phyloP scores from a whole-genome alignment of 2,113 vertebrate genomes.

The Eulacestoma nigropectus region DNA sequence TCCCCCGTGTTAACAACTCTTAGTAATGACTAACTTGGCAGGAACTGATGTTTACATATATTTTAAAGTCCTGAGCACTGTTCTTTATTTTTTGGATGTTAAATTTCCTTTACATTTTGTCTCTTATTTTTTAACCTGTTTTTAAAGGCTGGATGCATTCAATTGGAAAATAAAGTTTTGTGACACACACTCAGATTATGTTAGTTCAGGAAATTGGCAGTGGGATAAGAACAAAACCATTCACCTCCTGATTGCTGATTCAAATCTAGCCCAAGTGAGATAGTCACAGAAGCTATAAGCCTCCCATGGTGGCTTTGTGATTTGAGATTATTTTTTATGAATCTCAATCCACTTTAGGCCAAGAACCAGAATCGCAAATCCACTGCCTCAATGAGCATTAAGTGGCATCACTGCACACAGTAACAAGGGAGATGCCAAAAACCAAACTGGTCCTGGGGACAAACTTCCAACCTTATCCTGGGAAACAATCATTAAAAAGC shows the following conservation, averaged over 20 bases:
- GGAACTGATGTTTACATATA: conserved; percentile 44
- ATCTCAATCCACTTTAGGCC: conserved; percentile 32
- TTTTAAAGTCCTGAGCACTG: conserved; percentile 37
- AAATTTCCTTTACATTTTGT: conserved; percentile 39
- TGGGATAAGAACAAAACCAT: conserved; percentile 48
- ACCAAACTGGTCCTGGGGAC: not conserved
- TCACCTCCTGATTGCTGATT: conserved; percentile 50
- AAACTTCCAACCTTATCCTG: not conserved
- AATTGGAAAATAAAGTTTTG: conserved; percentile 48
- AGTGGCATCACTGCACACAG: not conserved
- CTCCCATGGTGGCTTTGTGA: conserved; percentile 41
- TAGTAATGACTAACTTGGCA: conserved; percentile 58
- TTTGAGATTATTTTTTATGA: conserved; percentile 54
- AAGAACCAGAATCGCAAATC: conserved; percentile 26
- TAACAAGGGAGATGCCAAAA: not conserved
- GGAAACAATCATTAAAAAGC: not conserved
- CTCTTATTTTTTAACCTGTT: conserved; percentile 17
- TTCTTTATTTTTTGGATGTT: conserved; percentile 24
- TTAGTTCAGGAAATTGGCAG: conserved; percentile 46
- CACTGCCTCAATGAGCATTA: conserved; percentile 39
- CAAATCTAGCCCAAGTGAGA: conserved; percentile 51
- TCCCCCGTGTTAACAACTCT: conserved; percentile 43
- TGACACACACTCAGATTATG: not conserved
- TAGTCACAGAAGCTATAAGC: conserved; percentile 27
- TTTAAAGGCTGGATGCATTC: conserved; percentile 20